Evolutionary conservation across 1,140 invertebrate species (phyloP).

Genomic region (Drosophila setifemur): DNA sequence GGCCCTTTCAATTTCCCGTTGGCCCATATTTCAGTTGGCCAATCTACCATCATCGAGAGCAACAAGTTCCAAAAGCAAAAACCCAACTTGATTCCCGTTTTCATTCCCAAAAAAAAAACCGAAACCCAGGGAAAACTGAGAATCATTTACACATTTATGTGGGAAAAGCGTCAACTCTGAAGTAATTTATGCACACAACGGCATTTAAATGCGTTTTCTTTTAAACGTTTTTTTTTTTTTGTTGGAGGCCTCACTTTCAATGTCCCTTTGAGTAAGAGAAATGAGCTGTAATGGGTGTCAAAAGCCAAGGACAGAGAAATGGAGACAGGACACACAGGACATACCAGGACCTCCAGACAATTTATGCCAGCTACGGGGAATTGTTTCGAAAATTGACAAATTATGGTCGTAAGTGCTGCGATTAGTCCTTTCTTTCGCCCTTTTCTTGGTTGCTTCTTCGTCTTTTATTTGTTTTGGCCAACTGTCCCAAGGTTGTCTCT

Average conservation of each 20-base stretch:
- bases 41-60: slow-evolving; percentile 26
- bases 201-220: slow-evolving; percentile 63
- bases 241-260: slow-evolving; percentile 47
- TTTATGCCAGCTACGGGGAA: slow-evolving; percentile 68
- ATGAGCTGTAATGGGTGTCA: slow-evolving; percentile 68
- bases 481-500: slow-evolving; percentile 52
- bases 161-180: slow-evolving; percentile 43
- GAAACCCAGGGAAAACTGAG: slow-evolving; percentile 15
- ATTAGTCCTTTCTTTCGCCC: slow-evolving; percentile 46
- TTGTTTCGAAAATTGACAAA: slow-evolving; percentile 80
- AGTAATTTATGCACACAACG: slow-evolving; percentile 71
- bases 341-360: slow-evolving; percentile 40
- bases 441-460: slow-evolving; percentile 1
- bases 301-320: slow-evolving; percentile 45
- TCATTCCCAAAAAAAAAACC: slow-evolving; percentile 1
- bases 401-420: slow-evolving; percentile 73
- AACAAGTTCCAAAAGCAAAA: slow-evolving; percentile 35
- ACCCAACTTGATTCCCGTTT: background rate
- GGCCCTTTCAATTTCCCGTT: slow-evolving; percentile 4
- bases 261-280: slow-evolving; percentile 50
- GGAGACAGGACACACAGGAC: background rate
- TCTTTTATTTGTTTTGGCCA: slow-evolving; percentile 6
- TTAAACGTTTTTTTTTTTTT: slow-evolving; percentile 4
- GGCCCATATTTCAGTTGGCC: slow-evolving; percentile 15
- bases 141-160: slow-evolving; percentile 65